Percentiles rank a stretch among this genome's conserved stretches.
These are phyloP conservation scores for Drosophila borealis DNA, from an alignment of 2,888 invertebrate genomes.

Conservation along the genomic window DNA sequence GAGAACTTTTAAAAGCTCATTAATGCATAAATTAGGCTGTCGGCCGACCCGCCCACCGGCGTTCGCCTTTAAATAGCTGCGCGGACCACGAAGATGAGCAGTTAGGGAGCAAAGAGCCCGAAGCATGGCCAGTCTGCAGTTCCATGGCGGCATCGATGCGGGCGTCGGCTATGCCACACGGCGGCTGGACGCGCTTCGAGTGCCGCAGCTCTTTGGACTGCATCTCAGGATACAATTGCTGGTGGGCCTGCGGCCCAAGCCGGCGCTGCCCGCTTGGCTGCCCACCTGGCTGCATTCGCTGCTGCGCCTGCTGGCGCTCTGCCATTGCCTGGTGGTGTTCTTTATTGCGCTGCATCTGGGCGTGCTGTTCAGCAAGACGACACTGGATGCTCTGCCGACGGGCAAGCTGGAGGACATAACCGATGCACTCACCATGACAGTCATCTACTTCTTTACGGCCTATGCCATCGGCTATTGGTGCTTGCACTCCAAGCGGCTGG, in stretches of 20 bases:
- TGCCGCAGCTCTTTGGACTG: slow-evolving; percentile 59
- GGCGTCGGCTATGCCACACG: slow-evolving; percentile 51
- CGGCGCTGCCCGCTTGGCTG: slow-evolving; percentile 40
- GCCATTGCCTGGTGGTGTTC: slow-evolving; percentile 51
- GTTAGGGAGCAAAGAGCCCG: slow-evolving; percentile 17
- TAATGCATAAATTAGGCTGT: slow-evolving; percentile 69
- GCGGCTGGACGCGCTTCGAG: slow-evolving; percentile 53
- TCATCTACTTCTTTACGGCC: slow-evolving; percentile 79
- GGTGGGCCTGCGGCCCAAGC: slow-evolving; percentile 63
- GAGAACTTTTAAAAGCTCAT: slow-evolving; percentile 78
- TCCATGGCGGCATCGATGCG: slow-evolving; percentile 56
- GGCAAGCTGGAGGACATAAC: slow-evolving; percentile 77
- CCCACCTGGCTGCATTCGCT: slow-evolving; percentile 34
- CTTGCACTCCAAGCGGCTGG: slow-evolving; percentile 46
- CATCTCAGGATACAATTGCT: slow-evolving; percentile 56
- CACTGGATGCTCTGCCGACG: slow-evolving; percentile 62
- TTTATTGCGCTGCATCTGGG: slow-evolving; percentile 64
- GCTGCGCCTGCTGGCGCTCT: slow-evolving; percentile 14
- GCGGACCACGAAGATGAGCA: slow-evolving; percentile 28
- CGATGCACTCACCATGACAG: slow-evolving; percentile 76
- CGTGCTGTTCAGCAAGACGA: slow-evolving; percentile 70
- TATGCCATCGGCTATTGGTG: slow-evolving; percentile 76
- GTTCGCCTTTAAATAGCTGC: slow-evolving; percentile 57
- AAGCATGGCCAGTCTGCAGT: slow-evolving; percentile 59
- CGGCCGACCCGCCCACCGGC: neutral